A percentile compares a stretch with the other conserved stretches of the same genome.
Conservation (phyloP, 1,140 invertebrate species). For the Berghia stephanieae region DNA sequence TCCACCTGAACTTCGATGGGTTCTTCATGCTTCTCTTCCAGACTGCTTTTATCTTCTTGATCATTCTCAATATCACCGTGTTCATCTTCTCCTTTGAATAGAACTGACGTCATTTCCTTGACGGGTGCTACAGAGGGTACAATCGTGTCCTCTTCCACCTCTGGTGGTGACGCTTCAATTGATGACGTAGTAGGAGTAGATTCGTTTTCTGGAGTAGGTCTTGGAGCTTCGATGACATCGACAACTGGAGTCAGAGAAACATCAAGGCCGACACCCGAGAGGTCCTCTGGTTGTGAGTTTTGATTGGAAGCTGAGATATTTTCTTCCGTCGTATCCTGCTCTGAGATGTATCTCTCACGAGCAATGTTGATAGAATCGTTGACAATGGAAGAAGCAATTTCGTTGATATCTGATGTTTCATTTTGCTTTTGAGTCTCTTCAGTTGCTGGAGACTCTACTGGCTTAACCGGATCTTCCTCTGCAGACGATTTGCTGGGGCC, state of each 20-base stretch:
- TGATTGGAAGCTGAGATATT: background rate
- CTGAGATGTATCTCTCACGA: background rate
- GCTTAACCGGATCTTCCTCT: too few relatives aligned
- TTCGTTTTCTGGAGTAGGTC: background rate
- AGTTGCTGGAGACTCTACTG: background rate
- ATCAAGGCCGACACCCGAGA: background rate
- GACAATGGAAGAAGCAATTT: constrained; percentile 15
- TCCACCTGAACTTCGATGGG: too few relatives aligned
- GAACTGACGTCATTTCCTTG: too few relatives aligned
- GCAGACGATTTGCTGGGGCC: too few relatives aligned
- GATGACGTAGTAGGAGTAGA: too few relatives aligned
- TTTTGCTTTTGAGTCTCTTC: background rate
- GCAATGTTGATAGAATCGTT: constrained; percentile 1
- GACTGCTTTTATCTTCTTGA: too few relatives aligned
- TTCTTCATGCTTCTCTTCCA: too few relatives aligned
- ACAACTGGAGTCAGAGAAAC: background rate
- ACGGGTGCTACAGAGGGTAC: too few relatives aligned
- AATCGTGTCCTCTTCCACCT: too few relatives aligned
- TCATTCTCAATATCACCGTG: too few relatives aligned
- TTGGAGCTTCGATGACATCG: background rate
- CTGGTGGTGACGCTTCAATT: too few relatives aligned
- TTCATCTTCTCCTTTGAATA: too few relatives aligned
- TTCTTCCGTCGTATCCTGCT: background rate
- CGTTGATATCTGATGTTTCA: background rate
- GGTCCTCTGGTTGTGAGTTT: background rate